These are phyloP conservation scores for Tridacna crocea DNA, from an alignment of 2,888 invertebrate genomes.

Conservation along the genomic window DNA sequence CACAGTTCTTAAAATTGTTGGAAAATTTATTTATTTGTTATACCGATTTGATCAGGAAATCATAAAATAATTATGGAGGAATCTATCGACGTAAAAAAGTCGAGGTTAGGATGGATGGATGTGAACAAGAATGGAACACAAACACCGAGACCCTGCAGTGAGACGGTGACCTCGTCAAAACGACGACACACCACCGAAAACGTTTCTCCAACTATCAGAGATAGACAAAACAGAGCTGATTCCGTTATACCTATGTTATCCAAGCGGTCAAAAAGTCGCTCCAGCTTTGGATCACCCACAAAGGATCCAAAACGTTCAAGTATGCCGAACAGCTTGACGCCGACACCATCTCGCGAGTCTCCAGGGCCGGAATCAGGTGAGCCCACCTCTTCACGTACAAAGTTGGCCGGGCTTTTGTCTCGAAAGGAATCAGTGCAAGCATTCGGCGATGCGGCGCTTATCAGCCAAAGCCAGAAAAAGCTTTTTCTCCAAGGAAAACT, in stretches of 20 bases:
- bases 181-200: not conserved
- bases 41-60: too few relatives aligned
- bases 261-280: constrained; percentile 5
- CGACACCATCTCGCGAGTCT: not conserved
- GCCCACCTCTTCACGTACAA: not conserved
- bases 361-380: not conserved
- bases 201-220: not conserved
- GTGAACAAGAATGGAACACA: not conserved
- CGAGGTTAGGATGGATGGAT: not conserved
- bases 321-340: not conserved
- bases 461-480: constrained; percentile 23
- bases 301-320: constrained; percentile 3
- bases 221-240: not conserved
- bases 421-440: constrained; percentile 35
- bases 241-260: constrained; percentile 15
- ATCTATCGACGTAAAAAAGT: not conserved
- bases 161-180: not conserved
- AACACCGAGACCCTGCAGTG: not conserved
- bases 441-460: constrained; percentile 39
- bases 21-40: too few relatives aligned
- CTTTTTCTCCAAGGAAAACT: constrained; percentile 37
- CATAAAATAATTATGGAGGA: not conserved
- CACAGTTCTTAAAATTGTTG: too few relatives aligned
- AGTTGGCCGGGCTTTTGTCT: not conserved
- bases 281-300: constrained; percentile 13